Conservation (phyloP, 2,888 invertebrate species). For the Chalcis sispes region DNA sequence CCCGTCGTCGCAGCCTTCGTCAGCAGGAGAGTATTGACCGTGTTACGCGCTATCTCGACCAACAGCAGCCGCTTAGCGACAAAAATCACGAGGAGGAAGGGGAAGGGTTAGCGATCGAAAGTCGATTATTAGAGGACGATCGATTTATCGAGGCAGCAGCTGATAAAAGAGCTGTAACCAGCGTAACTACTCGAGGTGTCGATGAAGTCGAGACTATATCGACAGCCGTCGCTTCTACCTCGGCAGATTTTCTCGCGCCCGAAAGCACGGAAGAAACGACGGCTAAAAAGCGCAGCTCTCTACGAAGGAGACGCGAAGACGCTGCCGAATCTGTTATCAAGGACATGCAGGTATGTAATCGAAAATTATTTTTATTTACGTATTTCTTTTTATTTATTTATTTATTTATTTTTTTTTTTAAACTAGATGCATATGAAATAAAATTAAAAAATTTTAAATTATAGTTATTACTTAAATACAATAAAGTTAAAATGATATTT, state of each 20-base stretch:
- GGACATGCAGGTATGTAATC: constrained; percentile 37
- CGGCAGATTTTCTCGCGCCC: constrained; percentile 1
- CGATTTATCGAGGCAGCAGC: not conserved
- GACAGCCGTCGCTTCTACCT: not conserved
- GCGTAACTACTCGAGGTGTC: not conserved
- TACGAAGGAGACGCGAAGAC: constrained; percentile 52
- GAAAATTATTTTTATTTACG: too few relatives aligned
- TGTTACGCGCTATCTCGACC: constrained; percentile 45
- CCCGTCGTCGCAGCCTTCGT: constrained; percentile 45
- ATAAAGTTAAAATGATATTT: too few relatives aligned
- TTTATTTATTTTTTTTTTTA: not conserved
- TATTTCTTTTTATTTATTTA: not conserved
- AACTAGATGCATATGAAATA: not conserved
- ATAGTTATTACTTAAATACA: too few relatives aligned
- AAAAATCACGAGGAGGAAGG: constrained; percentile 7
- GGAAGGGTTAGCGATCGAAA: not conserved
- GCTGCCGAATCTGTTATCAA: constrained; percentile 44
- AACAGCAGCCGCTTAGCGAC: constrained; percentile 5
- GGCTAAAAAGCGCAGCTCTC: constrained; percentile 43
- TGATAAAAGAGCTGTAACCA: not conserved
- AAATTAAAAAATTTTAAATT: not conserved
- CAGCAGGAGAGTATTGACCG: constrained; percentile 54
- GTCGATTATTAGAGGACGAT: constrained; percentile 1
- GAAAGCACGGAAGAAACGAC: constrained; percentile 30
- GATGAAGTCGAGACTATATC: not conserved